Base-by-base conservation (phyloP, 2,888 invertebrate genomes). In the Amphiduros pacificus region DNA sequence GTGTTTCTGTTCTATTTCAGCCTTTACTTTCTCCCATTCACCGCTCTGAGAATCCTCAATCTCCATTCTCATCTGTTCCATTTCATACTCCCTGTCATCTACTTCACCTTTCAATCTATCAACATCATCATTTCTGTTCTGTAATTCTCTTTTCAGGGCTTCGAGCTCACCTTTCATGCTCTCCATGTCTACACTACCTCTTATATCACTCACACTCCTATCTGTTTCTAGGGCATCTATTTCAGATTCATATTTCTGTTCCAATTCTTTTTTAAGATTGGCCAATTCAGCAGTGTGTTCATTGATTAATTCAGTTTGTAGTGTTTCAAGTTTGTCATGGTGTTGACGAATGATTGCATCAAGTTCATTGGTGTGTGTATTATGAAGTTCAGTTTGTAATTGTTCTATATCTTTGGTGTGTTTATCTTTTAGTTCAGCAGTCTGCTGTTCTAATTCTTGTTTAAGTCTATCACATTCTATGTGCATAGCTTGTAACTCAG, bases 101-200 rank as follows among this genome's bases (percentile, higher is more conserved):
- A n/a, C n/a, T n/a, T n/a, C n/a, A n/a, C n/a, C n/a, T n/a, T n/a
- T n/a, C n/a, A n/a, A n/a, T n/a, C n/a, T n/a, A n/a, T n/a, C n/a
- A n/a, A n/a, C n/a, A n/a, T 24, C 24, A 26, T 26, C 41, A 41
- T 55, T 40, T 26, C 26, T 9, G 40, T n/a, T 27, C 14, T 41
- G 22, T 26, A 55, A 22, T 36, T 55, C 55, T n/a, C 5, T 40
- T 9, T 41, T 31, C 4, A 55, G 72, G 22, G 50, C 56, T 24
- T 53, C 40, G 5, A 62, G 26, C 27, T 49, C 31, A 20, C 48
- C 59, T 26, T 49, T 63, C 27, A 55, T 26, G 20, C 29, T 53
- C 20, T 60, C 59, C 40, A 63, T 31, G 40, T 60, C 60, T 24
- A 29, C 14, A 27, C n/a, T n/a, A n/a, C n/a, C n/a, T n/a, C n/a